These are phyloP conservation scores for Oxyura jamaicensis DNA, from an alignment of 2,113 vertebrate species.

Conservation along the genomic window DNA sequence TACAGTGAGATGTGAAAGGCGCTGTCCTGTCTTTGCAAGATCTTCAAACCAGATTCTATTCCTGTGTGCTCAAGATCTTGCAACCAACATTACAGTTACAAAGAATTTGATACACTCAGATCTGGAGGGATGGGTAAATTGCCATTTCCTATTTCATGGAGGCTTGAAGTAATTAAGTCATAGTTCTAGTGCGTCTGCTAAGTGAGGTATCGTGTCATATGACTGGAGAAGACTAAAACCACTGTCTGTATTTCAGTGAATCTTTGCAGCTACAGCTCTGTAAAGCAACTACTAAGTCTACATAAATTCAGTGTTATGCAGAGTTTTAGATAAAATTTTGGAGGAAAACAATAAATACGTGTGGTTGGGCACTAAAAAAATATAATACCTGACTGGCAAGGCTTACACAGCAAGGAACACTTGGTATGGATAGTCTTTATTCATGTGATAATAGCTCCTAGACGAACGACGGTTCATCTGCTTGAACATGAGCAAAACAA, in stretches of 20 bases:
- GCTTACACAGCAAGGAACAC: neutral
- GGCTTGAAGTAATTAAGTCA: neutral
- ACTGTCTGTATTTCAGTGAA: neutral
- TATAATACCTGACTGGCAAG: rapidly evolving
- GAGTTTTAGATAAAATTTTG: neutral
- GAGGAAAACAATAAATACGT: neutral
- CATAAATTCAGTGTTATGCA: neutral
- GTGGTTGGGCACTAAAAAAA: neutral
- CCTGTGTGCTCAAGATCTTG: neutral
- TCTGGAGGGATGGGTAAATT: rapidly evolving
- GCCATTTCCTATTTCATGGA: neutral
- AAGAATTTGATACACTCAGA: neutral
- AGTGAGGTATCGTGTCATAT: rapidly evolving
- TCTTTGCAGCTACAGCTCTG: neutral
- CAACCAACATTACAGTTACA: neutral
- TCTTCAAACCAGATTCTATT: neutral
- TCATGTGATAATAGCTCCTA: neutral
- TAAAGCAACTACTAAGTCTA: neutral
- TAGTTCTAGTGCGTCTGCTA: neutral
- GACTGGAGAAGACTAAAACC: neutral
- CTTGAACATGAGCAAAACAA: neutral
- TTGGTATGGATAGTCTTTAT: neutral
- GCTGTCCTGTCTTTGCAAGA: neutral
- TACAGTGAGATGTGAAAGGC: rapidly evolving
- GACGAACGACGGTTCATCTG: neutral